Base-by-base conservation (phyloP, 1,140 invertebrate genomes). In the Neoseiulus cucumeris region DNA sequence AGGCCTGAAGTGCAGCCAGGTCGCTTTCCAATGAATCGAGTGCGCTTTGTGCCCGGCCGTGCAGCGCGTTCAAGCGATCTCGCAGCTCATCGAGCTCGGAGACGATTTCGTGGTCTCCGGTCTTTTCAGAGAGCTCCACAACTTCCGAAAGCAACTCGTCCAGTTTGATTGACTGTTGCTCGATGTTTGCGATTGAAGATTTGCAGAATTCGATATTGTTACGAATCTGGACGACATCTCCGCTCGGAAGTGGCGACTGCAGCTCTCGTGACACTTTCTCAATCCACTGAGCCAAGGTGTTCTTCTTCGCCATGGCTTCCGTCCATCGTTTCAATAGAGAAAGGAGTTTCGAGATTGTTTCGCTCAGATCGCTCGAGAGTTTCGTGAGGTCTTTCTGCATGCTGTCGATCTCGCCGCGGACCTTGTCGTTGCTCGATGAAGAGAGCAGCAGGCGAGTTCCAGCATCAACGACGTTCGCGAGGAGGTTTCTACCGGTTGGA, bases 1-100 rank as follows among this genome's bases (percentile, higher is more conserved):
- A 97, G 22, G 82, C 80, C 72, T 85, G 87, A 71, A 91, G 89
- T 47, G 89, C 86, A 65, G 85, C 80, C 6, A 91, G 85, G 76
- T 91, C 87, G 44, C 81, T 72, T 39, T 74, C 71, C 42, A 77
- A 70, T 47, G 73, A 71, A 64, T 71, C 72, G 6, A 76, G 70
- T 18, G 74, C 66, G 18, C 71, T 65, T 28, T 74, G 66, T 42
- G 39, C 28, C 4, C 18, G 14, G 29, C 28, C 18, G 66, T 67
- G 30, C 18, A 44, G 28, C 9, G 20, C 25, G 18, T 68, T 64
- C 18, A 67, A 45, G 42, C 20, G 28, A 59, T 66, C 30, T 17
- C 42, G 51, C 25, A 59, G 65, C 20, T 69, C 67, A 66, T 69
- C 69, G n/a, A 71, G 64, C 30, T 70, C 68, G n/a, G 69, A 68